Evolutionary conservation across 1,140 invertebrate species (phyloP), one percentile per base, ranked within the genome.

Genomic region (Ptiloglossa arizonensis): DNA sequence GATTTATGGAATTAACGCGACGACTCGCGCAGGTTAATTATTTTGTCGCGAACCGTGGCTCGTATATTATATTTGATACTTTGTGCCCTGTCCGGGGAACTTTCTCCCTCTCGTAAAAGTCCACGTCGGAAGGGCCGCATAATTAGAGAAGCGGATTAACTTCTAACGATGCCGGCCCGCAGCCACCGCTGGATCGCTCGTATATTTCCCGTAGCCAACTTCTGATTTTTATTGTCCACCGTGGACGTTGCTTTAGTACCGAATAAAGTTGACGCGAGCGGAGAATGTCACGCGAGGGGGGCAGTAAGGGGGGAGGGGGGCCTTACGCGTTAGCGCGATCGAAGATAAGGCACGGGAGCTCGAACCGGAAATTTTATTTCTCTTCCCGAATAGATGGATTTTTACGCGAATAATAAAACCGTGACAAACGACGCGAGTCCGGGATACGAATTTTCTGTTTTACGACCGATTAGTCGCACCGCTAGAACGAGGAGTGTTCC

Each of bases 1-100:
- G 76, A 81, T 81, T 81, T 81, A 81, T 67, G 63, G 48, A 56
- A 74, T 56, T 64, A 27, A 64, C 48, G 19, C 17, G 32, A 22
- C 64, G 29, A 35, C 48, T 52, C 68, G 68, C 41, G 24, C n/a
- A 1, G 22, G 13, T 60, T 76, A 60, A 76, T 68, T 76, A 76
- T 48, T 76, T 76, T 60, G 64, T 69, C 44, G 41, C 63, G 41
- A 11, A n/a, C 27, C 35, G 15, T 13, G 15, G 38, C 35, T 50
- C 52, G 44, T 68, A 59, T 59, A 41, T 75, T 32, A 54, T 19
- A 32, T 67, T 19, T 24, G 17, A 6, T 56, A 27, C 50, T n/a
- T 41, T 13, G 35, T 15, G 50, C 22, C 27, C 60, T 17, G 60
- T 24, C 38, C 22, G 57, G 35, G 9, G 29, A 19, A 22, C 41